Evolutionary conservation across 1,140 invertebrate species (phyloP).

Genomic region (Caenorhabditis remanei): DNA sequence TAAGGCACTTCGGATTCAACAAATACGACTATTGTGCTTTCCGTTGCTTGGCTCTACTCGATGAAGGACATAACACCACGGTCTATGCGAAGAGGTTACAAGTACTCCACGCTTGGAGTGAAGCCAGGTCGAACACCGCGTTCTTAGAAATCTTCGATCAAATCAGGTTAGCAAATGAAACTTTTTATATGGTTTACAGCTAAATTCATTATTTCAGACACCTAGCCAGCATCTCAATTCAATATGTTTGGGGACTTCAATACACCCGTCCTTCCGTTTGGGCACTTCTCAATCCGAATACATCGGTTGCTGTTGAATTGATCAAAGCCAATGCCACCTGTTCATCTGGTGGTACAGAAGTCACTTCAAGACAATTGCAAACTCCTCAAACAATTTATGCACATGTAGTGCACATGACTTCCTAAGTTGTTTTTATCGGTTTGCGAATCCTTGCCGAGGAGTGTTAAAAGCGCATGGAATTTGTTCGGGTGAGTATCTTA

Average conservation of each 20-base stretch:
- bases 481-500: too few species aligned
- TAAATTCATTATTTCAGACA: background rate
- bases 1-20: slow-evolving; percentile 30
- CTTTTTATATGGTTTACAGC: slow-evolving; percentile 25
- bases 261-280: background rate
- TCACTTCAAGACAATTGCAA: background rate
- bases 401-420: background rate
- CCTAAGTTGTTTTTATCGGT: background rate
- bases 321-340: background rate
- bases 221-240: background rate
- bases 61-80: background rate
- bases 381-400: background rate
- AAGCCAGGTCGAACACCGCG: background rate
- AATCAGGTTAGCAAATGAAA: slow-evolving; percentile 18
- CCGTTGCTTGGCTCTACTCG: slow-evolving; percentile 13
- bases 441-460: too few species aligned
- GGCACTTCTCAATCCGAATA: background rate
- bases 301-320: slow-evolving; percentile 1
- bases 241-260: background rate
- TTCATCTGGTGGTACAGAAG: background rate
- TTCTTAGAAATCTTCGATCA: slow-evolving; percentile 20
- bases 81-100: background rate
- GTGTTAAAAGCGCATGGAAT: too few species aligned
- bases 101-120: slow-evolving; percentile 4
- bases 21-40: slow-evolving; percentile 40